Evolutionary conservation across 2,888 invertebrate species (phyloP).

Genomic region (Anagyrus pseudococci): DNA sequence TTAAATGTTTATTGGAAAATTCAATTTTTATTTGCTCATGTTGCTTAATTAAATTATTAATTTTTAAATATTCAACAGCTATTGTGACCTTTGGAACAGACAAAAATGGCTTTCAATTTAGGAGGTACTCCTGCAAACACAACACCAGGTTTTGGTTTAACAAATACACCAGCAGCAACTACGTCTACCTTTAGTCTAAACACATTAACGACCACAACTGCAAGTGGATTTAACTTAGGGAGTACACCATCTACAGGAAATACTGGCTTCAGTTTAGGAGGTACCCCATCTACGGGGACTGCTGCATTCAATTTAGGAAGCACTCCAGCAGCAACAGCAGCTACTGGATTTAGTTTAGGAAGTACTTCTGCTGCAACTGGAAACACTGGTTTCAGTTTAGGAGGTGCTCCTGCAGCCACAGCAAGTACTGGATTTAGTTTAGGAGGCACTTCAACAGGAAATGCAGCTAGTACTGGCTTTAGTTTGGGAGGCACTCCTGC

Average conservation of each 20-base stretch:
- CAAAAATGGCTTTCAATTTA: slow-evolving; percentile 45
- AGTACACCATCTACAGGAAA: slow-evolving; percentile 40
- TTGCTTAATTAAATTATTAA: too few relatives aligned
- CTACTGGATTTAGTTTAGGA: slow-evolving; percentile 42
- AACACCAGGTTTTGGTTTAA: slow-evolving; percentile 33
- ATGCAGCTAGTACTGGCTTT: slow-evolving; percentile 16
- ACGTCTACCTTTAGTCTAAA: slow-evolving; percentile 43
- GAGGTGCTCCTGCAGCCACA: slow-evolving; percentile 40
- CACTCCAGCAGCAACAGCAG: slow-evolving; percentile 30
- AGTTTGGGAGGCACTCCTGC: slow-evolving; percentile 41
- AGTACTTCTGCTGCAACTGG: slow-evolving; percentile 34
- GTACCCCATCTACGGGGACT: too few relatives aligned
- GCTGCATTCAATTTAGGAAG: slow-evolving; percentile 38
- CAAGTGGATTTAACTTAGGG: slow-evolving; percentile 46
- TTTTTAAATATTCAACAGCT: slow-evolving; percentile 29
- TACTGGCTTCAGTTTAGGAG: slow-evolving; percentile 45
- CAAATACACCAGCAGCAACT: slow-evolving; percentile 38
- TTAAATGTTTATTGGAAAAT: too few relatives aligned
- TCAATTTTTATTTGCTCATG: too few relatives aligned
- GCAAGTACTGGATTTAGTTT: slow-evolving; percentile 41
- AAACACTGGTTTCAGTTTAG: slow-evolving; percentile 36
- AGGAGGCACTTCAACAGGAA: slow-evolving; percentile 38
- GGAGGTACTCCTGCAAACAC: slow-evolving; percentile 37
- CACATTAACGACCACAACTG: slow-evolving; percentile 42
- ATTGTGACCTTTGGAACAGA: slow-evolving; percentile 37